A percentile compares a stretch with the other conserved stretches of the same genome.
These are phyloP conservation scores for Ameiurus melas DNA, from an alignment of 2,113 vertebrate species.

Conservation along the genomic window DNA sequence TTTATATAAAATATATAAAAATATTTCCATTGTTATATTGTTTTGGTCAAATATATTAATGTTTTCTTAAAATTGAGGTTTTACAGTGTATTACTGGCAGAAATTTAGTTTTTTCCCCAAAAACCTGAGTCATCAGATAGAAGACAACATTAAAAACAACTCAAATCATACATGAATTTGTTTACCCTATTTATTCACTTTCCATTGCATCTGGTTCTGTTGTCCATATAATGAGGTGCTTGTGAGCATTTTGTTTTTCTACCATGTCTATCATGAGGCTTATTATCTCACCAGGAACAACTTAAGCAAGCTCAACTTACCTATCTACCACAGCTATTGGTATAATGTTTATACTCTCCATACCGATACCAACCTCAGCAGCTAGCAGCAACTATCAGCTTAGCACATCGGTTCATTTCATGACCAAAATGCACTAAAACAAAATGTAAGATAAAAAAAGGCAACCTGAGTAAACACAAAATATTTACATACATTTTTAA, in stretches of 20 bases:
- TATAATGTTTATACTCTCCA: not conserved
- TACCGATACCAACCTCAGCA: not conserved
- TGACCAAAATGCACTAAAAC: not conserved
- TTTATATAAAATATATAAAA: not conserved
- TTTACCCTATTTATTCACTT: not conserved
- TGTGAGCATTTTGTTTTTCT: not conserved
- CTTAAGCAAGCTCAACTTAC: not conserved
- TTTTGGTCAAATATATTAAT: not conserved
- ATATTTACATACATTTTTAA: too few species aligned
- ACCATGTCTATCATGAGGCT: not conserved
- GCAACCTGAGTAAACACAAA: too few species aligned
- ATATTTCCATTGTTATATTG: not conserved
- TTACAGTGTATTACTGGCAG: too few species aligned
- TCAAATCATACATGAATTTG: not conserved
- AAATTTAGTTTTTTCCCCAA: too few species aligned
- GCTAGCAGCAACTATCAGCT: not conserved
- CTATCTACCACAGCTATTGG: constrained; percentile 1
- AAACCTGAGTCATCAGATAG: not conserved
- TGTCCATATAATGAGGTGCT: not conserved
- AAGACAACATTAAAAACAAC: too few species aligned
- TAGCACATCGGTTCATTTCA: not conserved
- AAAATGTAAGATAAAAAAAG: too few species aligned
- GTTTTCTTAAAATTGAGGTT: too few species aligned
- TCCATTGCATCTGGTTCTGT: not conserved
- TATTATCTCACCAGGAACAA: not conserved